Conservation (phyloP, 30 jellyfish, hydroid and myxozoan genomes). For the Cassiopea andromeda region DNA sequence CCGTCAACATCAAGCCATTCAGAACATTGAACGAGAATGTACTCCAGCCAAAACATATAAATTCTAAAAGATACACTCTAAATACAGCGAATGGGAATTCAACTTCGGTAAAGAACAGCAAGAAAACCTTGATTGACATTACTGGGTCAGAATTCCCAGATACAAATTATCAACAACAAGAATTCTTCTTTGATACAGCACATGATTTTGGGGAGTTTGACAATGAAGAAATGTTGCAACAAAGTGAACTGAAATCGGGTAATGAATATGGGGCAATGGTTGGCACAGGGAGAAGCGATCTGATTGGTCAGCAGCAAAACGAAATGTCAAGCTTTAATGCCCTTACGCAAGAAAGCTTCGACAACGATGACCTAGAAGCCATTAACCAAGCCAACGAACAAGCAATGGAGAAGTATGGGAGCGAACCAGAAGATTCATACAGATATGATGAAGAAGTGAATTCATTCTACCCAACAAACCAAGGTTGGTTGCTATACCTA, state of each 20-base stretch:
- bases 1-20: not conserved
- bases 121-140: conserved; percentile 62
- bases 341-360: conserved; percentile 51
- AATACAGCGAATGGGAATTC: not conserved
- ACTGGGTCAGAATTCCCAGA: conserved; percentile 80
- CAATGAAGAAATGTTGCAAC: conserved; percentile 44
- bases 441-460: conserved; percentile 53
- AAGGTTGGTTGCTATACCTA: conserved; percentile 28
- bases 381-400: conserved; percentile 38
- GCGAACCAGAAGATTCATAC: conserved; percentile 44
- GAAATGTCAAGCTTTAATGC: conserved; percentile 25
- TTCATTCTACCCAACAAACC: conserved; percentile 47
- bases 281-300: conserved; percentile 52
- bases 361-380: conserved; percentile 60
- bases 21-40: not conserved
- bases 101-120: conserved; percentile 28
- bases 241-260: conserved; percentile 42
- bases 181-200: conserved; percentile 63
- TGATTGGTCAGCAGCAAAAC: conserved; percentile 15
- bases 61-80: not conserved
- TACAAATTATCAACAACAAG: conserved; percentile 67
- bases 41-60: not conserved
- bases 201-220: conserved; percentile 71
- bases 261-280: conserved; percentile 24
- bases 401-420: conserved; percentile 38